Conservation (phyloP, 2,888 invertebrate genomes). For the Melieria crassipennis region DNA sequence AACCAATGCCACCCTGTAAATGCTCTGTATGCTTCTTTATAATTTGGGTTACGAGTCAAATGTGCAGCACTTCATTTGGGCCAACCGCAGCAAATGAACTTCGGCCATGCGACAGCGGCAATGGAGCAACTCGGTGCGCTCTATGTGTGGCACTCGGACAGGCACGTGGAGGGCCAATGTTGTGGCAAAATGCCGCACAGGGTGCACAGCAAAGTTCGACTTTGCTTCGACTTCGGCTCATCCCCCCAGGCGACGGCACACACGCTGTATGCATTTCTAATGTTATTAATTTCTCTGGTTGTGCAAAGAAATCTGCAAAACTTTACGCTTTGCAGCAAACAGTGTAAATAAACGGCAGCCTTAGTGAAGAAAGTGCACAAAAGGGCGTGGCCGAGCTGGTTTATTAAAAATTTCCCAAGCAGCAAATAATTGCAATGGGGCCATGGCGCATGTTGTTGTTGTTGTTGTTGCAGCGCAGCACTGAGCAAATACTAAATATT, state of each 20-base stretch:
- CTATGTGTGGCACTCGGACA: too few species aligned
- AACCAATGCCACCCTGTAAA: too few species aligned
- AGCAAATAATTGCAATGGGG: background rate
- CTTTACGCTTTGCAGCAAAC: conserved; percentile 5
- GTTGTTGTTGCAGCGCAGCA: conserved; percentile 5
- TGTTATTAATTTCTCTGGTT: conserved; percentile 26
- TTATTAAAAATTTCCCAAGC: conserved; percentile 15
- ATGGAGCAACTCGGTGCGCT: too few species aligned
- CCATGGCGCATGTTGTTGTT: background rate
- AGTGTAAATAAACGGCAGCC: background rate
- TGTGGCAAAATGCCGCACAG: too few species aligned
- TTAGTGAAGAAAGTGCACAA: background rate
- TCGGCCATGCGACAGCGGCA: background rate
- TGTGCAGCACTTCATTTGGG: background rate
- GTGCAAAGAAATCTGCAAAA: conserved; percentile 18
- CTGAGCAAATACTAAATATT: conserved; percentile 22
- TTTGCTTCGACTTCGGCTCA: background rate
- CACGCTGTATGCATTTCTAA: conserved; percentile 7
- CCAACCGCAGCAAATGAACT: conserved; percentile 3
- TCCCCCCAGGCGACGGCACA: background rate
- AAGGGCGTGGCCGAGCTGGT: conserved; percentile 1
- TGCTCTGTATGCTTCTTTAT: too few species aligned
- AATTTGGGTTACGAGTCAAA: background rate
- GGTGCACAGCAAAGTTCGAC: too few species aligned
- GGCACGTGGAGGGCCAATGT: too few species aligned